Evolutionary conservation across 2,113 vertebrate genomes (phyloP).

Genomic region (Myrmecobius fasciatus): DNA sequence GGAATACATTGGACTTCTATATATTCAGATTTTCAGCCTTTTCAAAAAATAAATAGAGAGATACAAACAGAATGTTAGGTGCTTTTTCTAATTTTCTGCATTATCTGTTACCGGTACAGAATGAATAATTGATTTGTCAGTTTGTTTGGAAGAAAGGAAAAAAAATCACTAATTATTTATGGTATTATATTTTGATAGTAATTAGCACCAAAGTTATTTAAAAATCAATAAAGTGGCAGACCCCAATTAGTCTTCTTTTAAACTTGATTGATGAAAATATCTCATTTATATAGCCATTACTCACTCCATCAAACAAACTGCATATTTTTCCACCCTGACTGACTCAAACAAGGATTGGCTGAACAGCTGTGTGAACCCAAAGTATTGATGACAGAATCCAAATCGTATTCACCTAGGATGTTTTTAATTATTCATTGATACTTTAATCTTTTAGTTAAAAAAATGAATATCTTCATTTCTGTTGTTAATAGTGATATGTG

Average conservation of each 20-base stretch:
- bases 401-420: not conserved
- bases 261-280: constrained; percentile 35
- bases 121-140: constrained; percentile 57
- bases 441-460: constrained; percentile 51
- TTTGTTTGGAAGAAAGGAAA: constrained; percentile 38
- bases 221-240: constrained; percentile 57
- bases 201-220: constrained; percentile 61
- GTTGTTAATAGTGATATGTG: constrained; percentile 50
- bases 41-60: not conserved
- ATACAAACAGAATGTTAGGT: not conserved
- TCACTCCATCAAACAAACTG: constrained; percentile 27
- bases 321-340: constrained; percentile 44
- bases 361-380: not conserved
- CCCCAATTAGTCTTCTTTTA: constrained; percentile 61
- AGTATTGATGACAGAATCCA: not conserved
- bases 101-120: not conserved
- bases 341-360: constrained; percentile 26
- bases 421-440: constrained; percentile 53
- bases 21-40: constrained; percentile 28
- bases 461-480: constrained; percentile 20
- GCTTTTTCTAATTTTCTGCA: constrained; percentile 6
- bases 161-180: constrained; percentile 35
- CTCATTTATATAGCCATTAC: constrained; percentile 45
- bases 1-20: not conserved
- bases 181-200: constrained; percentile 57